Percentiles rank a stretch among this genome's conserved stretches.
Conservation (phyloP, 1,140 invertebrate species). For the Achroia grisella region DNA sequence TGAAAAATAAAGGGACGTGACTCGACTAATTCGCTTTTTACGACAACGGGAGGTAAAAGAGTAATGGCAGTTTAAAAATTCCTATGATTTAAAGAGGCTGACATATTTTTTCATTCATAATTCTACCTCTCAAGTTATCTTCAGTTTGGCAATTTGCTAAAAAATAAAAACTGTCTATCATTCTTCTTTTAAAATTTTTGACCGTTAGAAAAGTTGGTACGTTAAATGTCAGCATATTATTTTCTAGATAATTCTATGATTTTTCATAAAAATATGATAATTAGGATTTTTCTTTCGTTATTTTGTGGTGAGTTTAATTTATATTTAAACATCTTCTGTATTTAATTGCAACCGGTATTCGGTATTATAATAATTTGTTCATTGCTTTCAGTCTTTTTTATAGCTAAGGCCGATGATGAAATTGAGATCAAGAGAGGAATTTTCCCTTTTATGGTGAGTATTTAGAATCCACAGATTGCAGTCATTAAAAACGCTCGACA, state of each 20-base stretch:
- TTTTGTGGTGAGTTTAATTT: slow-evolving; percentile 30
- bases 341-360: too few relatives aligned
- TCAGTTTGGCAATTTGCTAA: slow-evolving; percentile 9
- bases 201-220: slow-evolving; percentile 28
- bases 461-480: too few relatives aligned
- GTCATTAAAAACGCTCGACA: too few relatives aligned
- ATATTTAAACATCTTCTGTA: background rate
- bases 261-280: slow-evolving; percentile 30
- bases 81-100: slow-evolving; percentile 7
- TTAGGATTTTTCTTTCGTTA: slow-evolving; percentile 21
- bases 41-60: slow-evolving; percentile 32
- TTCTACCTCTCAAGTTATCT: slow-evolving; percentile 1
- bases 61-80: slow-evolving; percentile 28
- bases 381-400: slow-evolving; percentile 13
- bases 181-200: slow-evolving; percentile 52
- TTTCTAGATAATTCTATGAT: background rate
- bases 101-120: background rate
- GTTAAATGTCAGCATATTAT: slow-evolving; percentile 15
- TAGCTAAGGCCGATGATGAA: slow-evolving; percentile 21
- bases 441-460: slow-evolving; percentile 49
- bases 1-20: slow-evolving; percentile 67
- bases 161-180: slow-evolving; percentile 20
- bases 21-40: slow-evolving; percentile 62
- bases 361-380: slow-evolving; percentile 9
- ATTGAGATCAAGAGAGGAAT: slow-evolving; percentile 39